Evolutionary conservation across 2,888 invertebrate species (phyloP).

Genomic region (Archaeoteleia sp.): DNA sequence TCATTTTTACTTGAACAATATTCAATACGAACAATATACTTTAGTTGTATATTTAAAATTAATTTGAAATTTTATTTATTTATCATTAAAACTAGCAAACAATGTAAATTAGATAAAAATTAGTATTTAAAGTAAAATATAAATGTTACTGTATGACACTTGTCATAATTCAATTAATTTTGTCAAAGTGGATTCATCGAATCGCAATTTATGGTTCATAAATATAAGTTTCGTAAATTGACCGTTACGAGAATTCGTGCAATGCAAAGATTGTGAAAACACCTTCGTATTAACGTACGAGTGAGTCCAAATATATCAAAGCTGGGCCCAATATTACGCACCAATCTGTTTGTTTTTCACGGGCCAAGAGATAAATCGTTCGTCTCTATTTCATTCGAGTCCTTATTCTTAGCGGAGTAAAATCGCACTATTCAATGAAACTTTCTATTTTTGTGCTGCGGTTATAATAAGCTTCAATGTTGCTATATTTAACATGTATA

Average conservation of each 20-base stretch:
- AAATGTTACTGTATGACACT: too few species aligned
- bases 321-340: slow-evolving; percentile 1
- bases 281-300: neutral
- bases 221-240: too few species aligned
- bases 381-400: slow-evolving; percentile 1
- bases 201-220: too few species aligned
- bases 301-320: slow-evolving; percentile 1
- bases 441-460: slow-evolving; percentile 6
- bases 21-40: too few species aligned
- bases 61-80: too few species aligned
- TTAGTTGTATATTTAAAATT: too few species aligned
- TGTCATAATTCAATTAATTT: too few species aligned
- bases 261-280: neutral
- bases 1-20: slow-evolving; percentile 9
- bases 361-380: slow-evolving; percentile 5
- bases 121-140: too few species aligned
- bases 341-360: slow-evolving; percentile 21
- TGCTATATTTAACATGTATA: slow-evolving; percentile 7
- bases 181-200: too few species aligned
- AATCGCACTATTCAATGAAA: slow-evolving; percentile 9
- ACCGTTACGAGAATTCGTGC: slow-evolving; percentile 1
- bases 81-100: too few species aligned
- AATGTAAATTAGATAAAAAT: too few species aligned
- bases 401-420: slow-evolving; percentile 27
- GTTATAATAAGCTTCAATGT: slow-evolving; percentile 14